Percentiles rank a stretch among this genome's conserved stretches.
These are phyloP conservation scores for Scolopax rusticola DNA, from an alignment of 2,797 vertebrate species.

Conservation along the genomic window DNA sequence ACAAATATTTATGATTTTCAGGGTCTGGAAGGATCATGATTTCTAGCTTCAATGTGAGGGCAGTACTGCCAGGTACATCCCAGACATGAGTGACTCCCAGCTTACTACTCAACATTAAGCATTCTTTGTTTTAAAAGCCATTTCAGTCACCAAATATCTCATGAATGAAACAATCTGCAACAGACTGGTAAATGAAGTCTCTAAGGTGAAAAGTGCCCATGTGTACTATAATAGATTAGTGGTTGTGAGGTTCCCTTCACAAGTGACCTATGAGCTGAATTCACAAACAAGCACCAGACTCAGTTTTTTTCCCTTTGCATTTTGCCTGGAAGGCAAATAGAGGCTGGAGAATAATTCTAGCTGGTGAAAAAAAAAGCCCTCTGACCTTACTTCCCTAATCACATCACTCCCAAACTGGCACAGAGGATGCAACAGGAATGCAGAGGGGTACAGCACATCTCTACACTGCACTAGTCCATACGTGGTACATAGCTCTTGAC, in stretches of 20 bases:
- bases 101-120: neutral
- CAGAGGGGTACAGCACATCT: neutral
- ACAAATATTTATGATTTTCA: neutral
- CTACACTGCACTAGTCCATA: neutral
- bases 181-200: neutral
- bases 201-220: neutral
- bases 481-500: accelerated
- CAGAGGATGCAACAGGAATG: neutral
- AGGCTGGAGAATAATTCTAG: neutral
- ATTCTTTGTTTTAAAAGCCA: neutral
- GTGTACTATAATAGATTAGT: neutral
- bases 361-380: neutral
- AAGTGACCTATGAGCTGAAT: neutral
- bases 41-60: neutral
- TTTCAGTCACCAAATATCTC: neutral
- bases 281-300: neutral
- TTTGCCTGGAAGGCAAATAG: slow-evolving; percentile 2
- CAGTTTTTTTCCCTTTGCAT: neutral
- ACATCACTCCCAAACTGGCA: neutral
- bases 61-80: neutral
- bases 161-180: slow-evolving; percentile 3
- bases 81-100: neutral
- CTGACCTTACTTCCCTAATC: neutral
- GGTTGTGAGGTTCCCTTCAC: neutral
- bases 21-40: neutral